phyloP scores from a whole-genome alignment of 2,888 invertebrate species.

The Athalia circularis region DNA sequence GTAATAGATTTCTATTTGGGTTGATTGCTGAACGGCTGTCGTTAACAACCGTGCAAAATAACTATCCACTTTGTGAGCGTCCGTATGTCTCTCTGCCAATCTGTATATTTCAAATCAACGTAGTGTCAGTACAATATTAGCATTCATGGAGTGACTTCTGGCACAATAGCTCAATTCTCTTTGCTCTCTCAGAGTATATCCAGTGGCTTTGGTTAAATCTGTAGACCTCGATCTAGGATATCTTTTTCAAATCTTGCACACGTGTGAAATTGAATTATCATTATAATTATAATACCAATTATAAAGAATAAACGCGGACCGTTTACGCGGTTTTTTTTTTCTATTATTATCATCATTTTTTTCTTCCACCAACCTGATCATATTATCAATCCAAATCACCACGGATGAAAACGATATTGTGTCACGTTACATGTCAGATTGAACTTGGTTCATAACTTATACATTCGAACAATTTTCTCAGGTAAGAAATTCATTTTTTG shows the following conservation, averaged over 20 bases:
- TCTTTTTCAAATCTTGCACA: not conserved
- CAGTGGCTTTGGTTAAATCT: conserved; percentile 25
- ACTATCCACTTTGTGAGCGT: not conserved
- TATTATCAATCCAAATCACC: not conserved
- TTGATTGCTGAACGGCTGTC: conserved; percentile 23
- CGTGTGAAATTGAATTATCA: not conserved
- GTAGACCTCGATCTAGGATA: not conserved
- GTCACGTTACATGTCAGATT: conserved; percentile 9
- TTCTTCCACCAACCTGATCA: not conserved
- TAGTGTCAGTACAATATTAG: conserved; percentile 42
- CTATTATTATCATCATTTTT: not conserved
- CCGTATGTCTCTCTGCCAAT: conserved; percentile 26
- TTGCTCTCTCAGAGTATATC: conserved; percentile 46
- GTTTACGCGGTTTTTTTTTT: not conserved
- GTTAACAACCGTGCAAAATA: conserved; percentile 38
- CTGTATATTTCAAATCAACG: conserved; percentile 26
- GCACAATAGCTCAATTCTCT: conserved; percentile 56
- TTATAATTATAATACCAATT: not conserved
- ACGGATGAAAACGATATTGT: not conserved
- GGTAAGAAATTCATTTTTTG: conserved; percentile 1
- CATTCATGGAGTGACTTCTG: conserved; percentile 42
- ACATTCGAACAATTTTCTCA: not conserved
- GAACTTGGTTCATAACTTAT: not conserved
- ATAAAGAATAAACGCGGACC: not conserved
- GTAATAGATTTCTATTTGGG: conserved; percentile 25